phyloP scores from a whole-genome alignment of 2,888 invertebrate species.

The Apamea monoglypha region DNA sequence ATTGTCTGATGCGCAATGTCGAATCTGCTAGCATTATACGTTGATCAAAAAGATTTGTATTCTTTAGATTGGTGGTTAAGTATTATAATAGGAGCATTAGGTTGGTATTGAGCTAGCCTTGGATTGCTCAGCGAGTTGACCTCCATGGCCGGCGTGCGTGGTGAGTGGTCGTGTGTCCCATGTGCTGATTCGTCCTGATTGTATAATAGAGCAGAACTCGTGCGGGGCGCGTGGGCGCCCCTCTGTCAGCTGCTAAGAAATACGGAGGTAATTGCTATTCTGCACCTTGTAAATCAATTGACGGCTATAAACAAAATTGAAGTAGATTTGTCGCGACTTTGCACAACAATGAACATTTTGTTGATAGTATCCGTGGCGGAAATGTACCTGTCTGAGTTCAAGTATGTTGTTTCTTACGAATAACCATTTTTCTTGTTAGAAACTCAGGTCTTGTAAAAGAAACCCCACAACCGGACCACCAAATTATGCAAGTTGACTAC shows the following conservation, averaged over 20 bases:
- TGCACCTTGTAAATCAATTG: constrained; percentile 73
- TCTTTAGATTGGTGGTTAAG: constrained; percentile 52
- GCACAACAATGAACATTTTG: neutral
- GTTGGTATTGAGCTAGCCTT: constrained; percentile 62
- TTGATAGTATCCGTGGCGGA: neutral
- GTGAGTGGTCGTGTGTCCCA: constrained; percentile 68
- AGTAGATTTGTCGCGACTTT: constrained; percentile 43
- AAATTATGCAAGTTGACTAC: constrained; percentile 24
- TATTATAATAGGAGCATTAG: constrained; percentile 54
- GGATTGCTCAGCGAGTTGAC: constrained; percentile 63
- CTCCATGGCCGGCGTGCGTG: constrained; percentile 53
- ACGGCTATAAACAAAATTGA: constrained; percentile 60
- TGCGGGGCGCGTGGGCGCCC: constrained; percentile 88
- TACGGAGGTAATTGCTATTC: constrained; percentile 77
- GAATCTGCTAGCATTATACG: constrained; percentile 57
- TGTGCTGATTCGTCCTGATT: constrained; percentile 88
- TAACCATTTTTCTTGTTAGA: neutral
- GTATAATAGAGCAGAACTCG: constrained; percentile 86
- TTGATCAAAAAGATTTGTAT: constrained; percentile 47
- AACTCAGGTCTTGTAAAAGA: neutral
- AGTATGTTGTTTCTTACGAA: neutral
- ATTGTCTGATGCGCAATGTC: constrained; percentile 64
- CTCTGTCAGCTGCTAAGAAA: constrained; percentile 81
- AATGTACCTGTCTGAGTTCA: neutral
- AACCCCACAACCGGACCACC: neutral